These are phyloP conservation scores for Erebia epiphron DNA, from an alignment of 2,888 invertebrate species.

Conservation along the genomic window DNA sequence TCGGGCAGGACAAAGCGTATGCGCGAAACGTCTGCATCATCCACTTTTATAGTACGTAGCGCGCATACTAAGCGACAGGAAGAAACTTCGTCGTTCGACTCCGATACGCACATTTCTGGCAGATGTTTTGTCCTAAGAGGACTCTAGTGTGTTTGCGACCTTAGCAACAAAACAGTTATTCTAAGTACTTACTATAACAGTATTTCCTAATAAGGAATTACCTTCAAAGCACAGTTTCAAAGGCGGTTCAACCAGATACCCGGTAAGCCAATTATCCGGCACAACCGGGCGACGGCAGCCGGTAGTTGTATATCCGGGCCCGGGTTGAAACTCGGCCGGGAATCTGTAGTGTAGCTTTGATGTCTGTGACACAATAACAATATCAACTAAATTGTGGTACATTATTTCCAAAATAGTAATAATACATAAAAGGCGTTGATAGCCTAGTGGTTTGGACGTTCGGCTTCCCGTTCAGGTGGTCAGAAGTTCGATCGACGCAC, in stretches of 20 bases:
- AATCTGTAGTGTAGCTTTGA: slow-evolving; percentile 21
- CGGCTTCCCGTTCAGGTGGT: no score
- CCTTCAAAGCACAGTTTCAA: slow-evolving; percentile 13
- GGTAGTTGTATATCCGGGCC: slow-evolving; percentile 38
- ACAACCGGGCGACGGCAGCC: slow-evolving; percentile 30
- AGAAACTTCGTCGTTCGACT: no score
- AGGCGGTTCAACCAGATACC: slow-evolving; percentile 31
- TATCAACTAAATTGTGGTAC: neutral
- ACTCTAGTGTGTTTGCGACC: no score
- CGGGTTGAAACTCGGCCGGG: slow-evolving; percentile 33
- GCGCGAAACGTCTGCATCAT: no score
- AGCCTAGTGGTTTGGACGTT: no score
- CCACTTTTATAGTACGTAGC: no score
- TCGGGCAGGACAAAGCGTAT: no score
- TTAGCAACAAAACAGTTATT: neutral
- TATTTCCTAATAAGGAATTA: slow-evolving; percentile 17
- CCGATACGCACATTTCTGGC: no score
- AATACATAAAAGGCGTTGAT: no score
- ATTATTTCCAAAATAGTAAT: neutral
- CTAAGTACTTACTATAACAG: slow-evolving; percentile 2
- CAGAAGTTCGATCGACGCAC: no score
- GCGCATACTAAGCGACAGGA: no score
- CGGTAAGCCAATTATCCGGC: slow-evolving; percentile 39
- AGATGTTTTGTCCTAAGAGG: no score
- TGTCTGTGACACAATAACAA: slow-evolving; percentile 20